Conservation (phyloP, 2,113 vertebrate genomes). For the Salvator merianae region DNA sequence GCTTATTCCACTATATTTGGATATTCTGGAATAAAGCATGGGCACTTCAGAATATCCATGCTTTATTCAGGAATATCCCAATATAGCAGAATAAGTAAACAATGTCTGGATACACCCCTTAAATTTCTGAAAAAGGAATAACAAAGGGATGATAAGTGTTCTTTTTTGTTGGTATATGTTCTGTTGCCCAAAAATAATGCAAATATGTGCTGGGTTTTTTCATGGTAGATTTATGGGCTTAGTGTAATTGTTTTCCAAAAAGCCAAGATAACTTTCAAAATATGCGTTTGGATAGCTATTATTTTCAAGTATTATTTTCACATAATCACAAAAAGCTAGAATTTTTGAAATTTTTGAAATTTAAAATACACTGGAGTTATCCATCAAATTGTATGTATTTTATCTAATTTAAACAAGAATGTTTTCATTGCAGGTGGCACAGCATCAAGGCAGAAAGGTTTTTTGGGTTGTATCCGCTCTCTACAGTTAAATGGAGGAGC, state of each 20-base stretch:
- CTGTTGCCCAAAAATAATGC: not conserved
- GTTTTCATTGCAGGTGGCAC: conserved; percentile 84
- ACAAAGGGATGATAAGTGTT: not conserved
- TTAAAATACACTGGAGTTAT: not conserved
- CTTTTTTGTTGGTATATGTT: not conserved
- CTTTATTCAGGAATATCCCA: too few relatives aligned
- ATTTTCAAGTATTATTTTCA: conserved; percentile 22
- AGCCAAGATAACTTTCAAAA: not conserved
- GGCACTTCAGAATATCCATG: too few relatives aligned
- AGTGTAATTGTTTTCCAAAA: conserved; percentile 11
- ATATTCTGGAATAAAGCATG: too few relatives aligned
- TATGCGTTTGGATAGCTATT: not conserved
- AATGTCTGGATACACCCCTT: too few relatives aligned
- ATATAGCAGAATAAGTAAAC: too few relatives aligned
- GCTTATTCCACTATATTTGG: too few relatives aligned
- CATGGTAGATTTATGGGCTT: not conserved
- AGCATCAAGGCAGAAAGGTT: conserved; percentile 92
- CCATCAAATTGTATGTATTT: not conserved
- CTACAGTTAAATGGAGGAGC: conserved; percentile 88
- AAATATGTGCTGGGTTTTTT: not conserved
- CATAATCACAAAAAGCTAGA: not conserved
- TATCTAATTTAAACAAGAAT: conserved; percentile 31
- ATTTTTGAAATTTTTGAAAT: not conserved
- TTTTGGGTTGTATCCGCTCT: conserved; percentile 91
- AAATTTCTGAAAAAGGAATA: not conserved